A percentile compares a stretch with the other conserved stretches of the same genome.
phyloP scores from a whole-genome alignment of 2,888 invertebrate species.

The Malacosoma neustria region DNA sequence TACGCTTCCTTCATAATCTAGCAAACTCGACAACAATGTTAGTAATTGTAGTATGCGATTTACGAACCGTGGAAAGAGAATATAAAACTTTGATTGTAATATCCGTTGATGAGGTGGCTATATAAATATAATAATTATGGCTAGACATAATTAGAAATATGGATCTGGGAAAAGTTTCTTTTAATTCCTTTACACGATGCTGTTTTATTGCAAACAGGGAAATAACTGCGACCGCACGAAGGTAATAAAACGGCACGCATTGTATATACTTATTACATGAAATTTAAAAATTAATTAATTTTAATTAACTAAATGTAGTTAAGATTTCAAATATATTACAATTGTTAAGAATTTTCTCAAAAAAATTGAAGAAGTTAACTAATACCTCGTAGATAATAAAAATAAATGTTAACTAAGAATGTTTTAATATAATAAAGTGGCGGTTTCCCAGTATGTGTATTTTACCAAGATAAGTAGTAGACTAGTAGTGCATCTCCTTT shows the following conservation, averaged over 20 bases:
- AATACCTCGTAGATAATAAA: too few relatives aligned
- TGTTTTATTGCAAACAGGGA: neutral
- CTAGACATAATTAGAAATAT: neutral
- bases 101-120: slow-evolving; percentile 10
- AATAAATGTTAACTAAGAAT: too few relatives aligned
- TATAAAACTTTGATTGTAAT: slow-evolving; percentile 33
- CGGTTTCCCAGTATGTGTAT: too few relatives aligned
- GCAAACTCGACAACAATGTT: slow-evolving; percentile 30
- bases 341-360: too few relatives aligned
- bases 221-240: neutral
- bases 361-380: too few relatives aligned
- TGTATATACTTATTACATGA: too few relatives aligned
- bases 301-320: too few relatives aligned
- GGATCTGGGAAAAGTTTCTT: neutral
- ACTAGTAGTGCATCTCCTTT: too few relatives aligned
- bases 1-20: slow-evolving; percentile 7
- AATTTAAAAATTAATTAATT: too few relatives aligned
- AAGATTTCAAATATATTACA: too few relatives aligned
- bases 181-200: neutral
- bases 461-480: too few relatives aligned
- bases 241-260: neutral
- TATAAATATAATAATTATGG: neutral
- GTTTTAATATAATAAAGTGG: too few relatives aligned
- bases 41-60: slow-evolving; percentile 33
- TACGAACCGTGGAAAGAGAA: slow-evolving; percentile 45